These are phyloP conservation scores for Aegypius monachus DNA, from an alignment of 2,113 vertebrate genomes.

Conservation along the genomic window DNA sequence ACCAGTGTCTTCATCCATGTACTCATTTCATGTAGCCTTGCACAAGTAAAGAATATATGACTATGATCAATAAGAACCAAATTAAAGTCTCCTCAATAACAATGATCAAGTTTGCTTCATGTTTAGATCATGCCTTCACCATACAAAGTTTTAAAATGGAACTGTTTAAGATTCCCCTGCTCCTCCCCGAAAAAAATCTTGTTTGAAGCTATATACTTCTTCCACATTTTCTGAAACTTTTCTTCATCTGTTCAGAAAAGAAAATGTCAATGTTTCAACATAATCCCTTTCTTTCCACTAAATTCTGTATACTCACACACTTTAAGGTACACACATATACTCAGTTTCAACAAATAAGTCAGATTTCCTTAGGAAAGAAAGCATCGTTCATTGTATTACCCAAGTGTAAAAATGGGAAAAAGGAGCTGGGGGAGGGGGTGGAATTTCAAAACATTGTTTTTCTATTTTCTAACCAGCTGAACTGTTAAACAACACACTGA, in stretches of 20 bases:
- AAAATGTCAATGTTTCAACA: neutral
- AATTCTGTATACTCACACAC: neutral
- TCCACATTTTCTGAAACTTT: neutral
- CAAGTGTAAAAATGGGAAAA: neutral
- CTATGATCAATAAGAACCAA: neutral
- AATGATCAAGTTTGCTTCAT: neutral
- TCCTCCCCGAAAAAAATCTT: rapidly evolving
- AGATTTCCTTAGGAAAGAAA: neutral
- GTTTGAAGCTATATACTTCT: neutral
- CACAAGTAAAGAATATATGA: neutral
- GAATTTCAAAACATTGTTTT: neutral
- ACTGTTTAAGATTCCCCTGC: neutral
- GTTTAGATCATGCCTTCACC: neutral
- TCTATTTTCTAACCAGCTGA: neutral
- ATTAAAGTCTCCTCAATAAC: neutral
- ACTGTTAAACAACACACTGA: neutral
- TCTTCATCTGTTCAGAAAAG: neutral
- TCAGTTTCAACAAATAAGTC: neutral
- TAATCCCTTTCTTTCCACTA: neutral
- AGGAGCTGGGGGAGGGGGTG: neutral
- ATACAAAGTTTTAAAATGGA: neutral
- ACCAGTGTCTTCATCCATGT: neutral
- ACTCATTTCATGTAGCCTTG: neutral
- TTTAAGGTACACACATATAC: neutral
- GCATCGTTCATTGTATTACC: neutral